Evolutionary conservation across 2,113 vertebrate genomes (phyloP), one percentile per base, ranked within the genome.

Genomic region (Miniopterus natalensis): DNA sequence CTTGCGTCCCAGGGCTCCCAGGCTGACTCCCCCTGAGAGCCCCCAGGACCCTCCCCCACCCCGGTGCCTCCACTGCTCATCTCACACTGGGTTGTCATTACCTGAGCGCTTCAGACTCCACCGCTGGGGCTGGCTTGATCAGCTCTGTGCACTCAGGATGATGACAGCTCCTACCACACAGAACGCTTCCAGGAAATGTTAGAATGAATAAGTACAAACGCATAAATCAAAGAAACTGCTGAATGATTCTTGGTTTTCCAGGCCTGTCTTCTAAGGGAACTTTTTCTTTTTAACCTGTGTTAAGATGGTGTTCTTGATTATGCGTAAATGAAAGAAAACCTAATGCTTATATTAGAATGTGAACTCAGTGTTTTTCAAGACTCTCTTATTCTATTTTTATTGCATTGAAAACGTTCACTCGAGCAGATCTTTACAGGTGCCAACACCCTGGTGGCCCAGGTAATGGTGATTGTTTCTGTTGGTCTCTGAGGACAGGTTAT

Each of bases 1-100:
- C 53, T 9, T 18, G n/a, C n/a, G n/a, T 66, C 45, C 2, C 0
- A 45, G 68, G 70, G 18, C 3, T 21, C n/a, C 36, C 36, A 20
- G 80, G 70, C 27, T 29, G 31, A 9, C n/a, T 36, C 71, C 17
- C 42, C 47, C 51, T 3, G 2, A 20, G 25, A 21, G 40, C 15
- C 66, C 36, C 1, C 57, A 45, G 31, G 61, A 18, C 45, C 73
- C 40, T 4, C 6, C 70, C 5, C 40, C 0, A 8, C n/a, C 18
- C 31, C 78, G 21, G 3, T 1, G 11, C 15, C 25, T 71, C 20
- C 81, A 14, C 3, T 1, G 0, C 1, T 2, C 5, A 53, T 27
- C 31, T 20, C 42, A 40, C 13, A 1, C 6, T 3, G n/a, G 7
- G 36, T 14, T 45, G 36, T 17, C 27, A 51, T 21, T 15, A 42